These are phyloP conservation scores for Fopius arisanus DNA, from an alignment of 1,140 invertebrate species.

Conservation along the genomic window DNA sequence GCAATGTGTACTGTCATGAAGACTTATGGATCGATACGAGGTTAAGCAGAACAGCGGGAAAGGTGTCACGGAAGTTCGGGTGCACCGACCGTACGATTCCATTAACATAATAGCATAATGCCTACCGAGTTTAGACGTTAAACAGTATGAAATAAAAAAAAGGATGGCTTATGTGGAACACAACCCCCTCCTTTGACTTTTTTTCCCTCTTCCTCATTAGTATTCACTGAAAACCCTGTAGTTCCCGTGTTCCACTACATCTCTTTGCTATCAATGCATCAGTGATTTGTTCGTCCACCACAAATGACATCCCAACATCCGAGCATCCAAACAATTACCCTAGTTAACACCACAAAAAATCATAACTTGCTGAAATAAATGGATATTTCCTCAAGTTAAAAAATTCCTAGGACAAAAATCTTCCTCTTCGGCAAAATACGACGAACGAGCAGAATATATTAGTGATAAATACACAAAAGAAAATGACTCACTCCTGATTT, in stretches of 20 bases:
- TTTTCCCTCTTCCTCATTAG: not conserved
- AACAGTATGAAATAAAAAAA: not conserved
- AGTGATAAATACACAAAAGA: too few species aligned
- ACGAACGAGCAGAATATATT: too few species aligned
- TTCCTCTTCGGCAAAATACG: too few species aligned
- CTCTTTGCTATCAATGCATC: not conserved
- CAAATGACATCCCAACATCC: not conserved
- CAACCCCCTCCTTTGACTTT: not conserved
- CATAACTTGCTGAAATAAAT: too few species aligned
- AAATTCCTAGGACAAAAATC: too few species aligned
- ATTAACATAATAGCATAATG: slow-evolving; percentile 51
- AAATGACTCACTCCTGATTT: too few species aligned
- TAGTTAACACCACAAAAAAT: too few species aligned
- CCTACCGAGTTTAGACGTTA: slow-evolving; percentile 26
- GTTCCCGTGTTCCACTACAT: not conserved
- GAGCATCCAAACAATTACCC: too few species aligned
- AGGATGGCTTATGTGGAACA: slow-evolving; percentile 1
- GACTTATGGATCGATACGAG: slow-evolving; percentile 20
- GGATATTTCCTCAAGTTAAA: too few species aligned
- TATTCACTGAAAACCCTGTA: not conserved
- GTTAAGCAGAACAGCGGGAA: slow-evolving; percentile 21
- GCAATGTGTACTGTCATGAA: not conserved
- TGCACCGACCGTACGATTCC: slow-evolving; percentile 51
- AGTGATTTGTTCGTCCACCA: not conserved
- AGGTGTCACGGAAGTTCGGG: slow-evolving; percentile 38